phyloP scores from a whole-genome alignment of 1,140 invertebrate species.

The Trichonephila clavipes region DNA sequence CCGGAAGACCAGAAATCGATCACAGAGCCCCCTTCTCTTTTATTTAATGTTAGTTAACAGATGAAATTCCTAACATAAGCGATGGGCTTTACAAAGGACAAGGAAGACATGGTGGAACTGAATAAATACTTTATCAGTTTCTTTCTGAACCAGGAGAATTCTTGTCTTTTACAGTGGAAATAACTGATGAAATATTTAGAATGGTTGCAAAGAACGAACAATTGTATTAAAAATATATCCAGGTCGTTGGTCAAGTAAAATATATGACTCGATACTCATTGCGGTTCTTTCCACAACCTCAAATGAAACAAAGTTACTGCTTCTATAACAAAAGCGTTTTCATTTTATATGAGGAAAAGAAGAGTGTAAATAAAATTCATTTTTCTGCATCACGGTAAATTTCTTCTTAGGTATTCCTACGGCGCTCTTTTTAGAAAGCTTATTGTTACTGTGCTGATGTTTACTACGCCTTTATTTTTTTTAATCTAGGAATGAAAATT shows the following conservation, averaged over 20 bases:
- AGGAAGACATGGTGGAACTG: not conserved
- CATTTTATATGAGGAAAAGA: conserved; percentile 14
- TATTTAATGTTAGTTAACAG: conserved; percentile 64
- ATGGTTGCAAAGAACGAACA: conserved; percentile 38
- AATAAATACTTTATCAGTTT: conserved; percentile 62
- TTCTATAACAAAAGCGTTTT: not conserved
- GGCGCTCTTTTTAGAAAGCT: not conserved
- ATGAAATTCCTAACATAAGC: conserved; percentile 61
- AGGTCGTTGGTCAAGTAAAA: conserved; percentile 40
- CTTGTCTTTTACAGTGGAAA: conserved; percentile 28
- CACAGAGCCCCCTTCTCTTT: not conserved
- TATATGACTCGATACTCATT: conserved; percentile 7
- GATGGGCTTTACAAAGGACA: conserved; percentile 57
- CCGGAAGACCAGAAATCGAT: conserved; percentile 33
- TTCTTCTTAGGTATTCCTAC: not conserved
- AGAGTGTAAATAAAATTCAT: not conserved
- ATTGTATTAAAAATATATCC: conserved; percentile 62
- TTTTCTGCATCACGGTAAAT: not conserved
- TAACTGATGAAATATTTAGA: conserved; percentile 62
- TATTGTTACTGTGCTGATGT: not conserved
- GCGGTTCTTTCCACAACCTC: not conserved
- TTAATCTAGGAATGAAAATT: not conserved
- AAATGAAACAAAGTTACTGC: not conserved
- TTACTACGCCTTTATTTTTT: not conserved
- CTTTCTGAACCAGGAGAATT: not conserved